A percentile compares a stretch with the other conserved stretches of the same genome.
Evolutionary conservation across 2,113 vertebrate species (phyloP).

Genomic region (Myotis lucifugus): DNA sequence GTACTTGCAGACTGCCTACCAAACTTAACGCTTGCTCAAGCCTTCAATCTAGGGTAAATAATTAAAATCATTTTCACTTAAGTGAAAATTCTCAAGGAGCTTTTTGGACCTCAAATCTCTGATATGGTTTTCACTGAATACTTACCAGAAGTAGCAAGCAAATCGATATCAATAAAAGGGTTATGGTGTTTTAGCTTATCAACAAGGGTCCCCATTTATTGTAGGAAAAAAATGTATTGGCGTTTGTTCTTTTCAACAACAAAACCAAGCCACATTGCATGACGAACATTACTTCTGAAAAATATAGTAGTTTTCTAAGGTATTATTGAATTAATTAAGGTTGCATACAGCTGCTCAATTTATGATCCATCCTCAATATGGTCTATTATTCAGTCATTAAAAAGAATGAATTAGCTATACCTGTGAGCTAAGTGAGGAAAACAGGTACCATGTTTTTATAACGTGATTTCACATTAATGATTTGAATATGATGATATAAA

Average conservation of each 20-base stretch:
- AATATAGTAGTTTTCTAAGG: not conserved
- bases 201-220: not conserved
- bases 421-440: not conserved
- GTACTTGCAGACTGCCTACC: conserved; percentile 24
- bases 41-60: not conserved
- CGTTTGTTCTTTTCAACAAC: not conserved
- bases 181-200: not conserved
- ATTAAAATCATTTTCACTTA: conserved; percentile 23
- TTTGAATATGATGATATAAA: not conserved
- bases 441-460: not conserved
- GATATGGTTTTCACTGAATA: not conserved
- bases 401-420: not conserved
- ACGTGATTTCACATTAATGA: not conserved
- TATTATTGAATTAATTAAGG: not conserved
- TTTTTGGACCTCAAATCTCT: conserved; percentile 9
- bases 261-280: not conserved
- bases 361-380: not conserved
- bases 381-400: conserved; percentile 13
- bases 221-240: not conserved
- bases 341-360: not conserved
- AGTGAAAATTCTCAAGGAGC: not conserved
- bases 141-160: not conserved
- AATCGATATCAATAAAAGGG: not conserved
- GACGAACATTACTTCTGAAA: conserved; percentile 11
- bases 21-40: not conserved